Evolutionary conservation across 2,888 invertebrate genomes (phyloP).

Genomic region (Harpagoxenus sublaevis): DNA sequence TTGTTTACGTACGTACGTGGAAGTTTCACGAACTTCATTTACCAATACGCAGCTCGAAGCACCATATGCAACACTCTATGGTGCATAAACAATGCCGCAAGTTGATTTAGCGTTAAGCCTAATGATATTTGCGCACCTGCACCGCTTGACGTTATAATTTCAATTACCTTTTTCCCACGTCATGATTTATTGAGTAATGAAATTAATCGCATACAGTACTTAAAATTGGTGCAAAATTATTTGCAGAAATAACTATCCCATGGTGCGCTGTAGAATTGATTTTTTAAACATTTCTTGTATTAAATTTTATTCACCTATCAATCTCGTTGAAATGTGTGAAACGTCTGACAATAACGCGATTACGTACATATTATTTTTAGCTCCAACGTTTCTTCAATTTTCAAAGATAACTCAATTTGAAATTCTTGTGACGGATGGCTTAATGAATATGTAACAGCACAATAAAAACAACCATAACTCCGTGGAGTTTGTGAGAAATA

Average conservation of each 20-base stretch:
- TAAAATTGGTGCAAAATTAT: neutral
- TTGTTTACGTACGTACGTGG: constrained; percentile 39
- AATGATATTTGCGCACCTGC: constrained; percentile 53
- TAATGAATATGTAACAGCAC: constrained; percentile 42
- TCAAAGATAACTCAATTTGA: neutral
- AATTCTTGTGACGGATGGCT: neutral
- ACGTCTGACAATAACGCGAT: neutral
- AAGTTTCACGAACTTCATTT: constrained; percentile 58
- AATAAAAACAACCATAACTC: neutral
- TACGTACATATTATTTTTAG: neutral
- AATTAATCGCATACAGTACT: neutral
- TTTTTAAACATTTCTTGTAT: neutral
- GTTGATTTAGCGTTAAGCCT: constrained; percentile 59
- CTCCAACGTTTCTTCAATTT: constrained; percentile 14
- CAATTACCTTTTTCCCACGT: neutral
- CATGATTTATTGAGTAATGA: neutral
- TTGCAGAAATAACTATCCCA: neutral
- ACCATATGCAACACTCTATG: constrained; percentile 34
- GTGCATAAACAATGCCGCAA: constrained; percentile 55
- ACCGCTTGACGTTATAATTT: neutral
- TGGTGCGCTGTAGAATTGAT: neutral
- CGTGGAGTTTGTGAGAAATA: neutral
- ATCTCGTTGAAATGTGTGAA: neutral
- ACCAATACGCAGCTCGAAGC: constrained; percentile 26
- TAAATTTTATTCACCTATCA: constrained; percentile 24